Evolutionary conservation across 2,113 vertebrate genomes (phyloP), one percentile per base, ranked within the genome.

Genomic region (Amphiprion ocellaris): DNA sequence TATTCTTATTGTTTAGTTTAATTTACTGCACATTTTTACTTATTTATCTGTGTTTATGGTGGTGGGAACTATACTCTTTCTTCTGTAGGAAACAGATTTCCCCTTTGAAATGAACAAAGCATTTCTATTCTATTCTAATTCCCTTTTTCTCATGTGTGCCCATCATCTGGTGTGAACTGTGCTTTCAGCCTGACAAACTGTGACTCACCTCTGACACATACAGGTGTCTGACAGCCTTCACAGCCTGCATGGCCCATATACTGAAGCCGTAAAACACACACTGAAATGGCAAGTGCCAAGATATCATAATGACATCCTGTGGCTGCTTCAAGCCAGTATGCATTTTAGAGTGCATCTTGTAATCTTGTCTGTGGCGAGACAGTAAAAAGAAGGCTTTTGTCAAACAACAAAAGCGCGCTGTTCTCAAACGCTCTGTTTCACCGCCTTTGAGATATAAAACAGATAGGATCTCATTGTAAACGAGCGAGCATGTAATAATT

Each of bases 201-300:
- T 77, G 81, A 89, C 60, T 89, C 81, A 88, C 53, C 47, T 79
- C 69, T 67, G 10, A 67, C 55, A 59, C 73, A 72, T 12, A 26
- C 46, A 23, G 33, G n/a, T 12, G 64, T 83, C 67, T 69, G 62
- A 64, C 10, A 67, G 74, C 68, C 68, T 67, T 69, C 52, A 7
- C 1, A 28, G 61, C 54, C 58, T 5, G 17, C 21, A 46, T 5
- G 37, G 55, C 47, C 54, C 6, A n/a, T 58, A 69, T 67, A 79
- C 28, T n/a, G 49, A 2, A 28, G 26, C 33, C 33, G 79, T 81
- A 64, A 85, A 83, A 72, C 58, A 47, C 41, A 65, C 10, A 0
- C 9, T 10, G 33, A 41, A 74, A 81, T 33, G 39, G 19, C 54
- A 55, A 69, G 56, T 70, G 77, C 66, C 60, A 15, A 64, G 47